Evolutionary conservation across 2,888 invertebrate genomes (phyloP).

Genomic region (Nomada fucata): DNA sequence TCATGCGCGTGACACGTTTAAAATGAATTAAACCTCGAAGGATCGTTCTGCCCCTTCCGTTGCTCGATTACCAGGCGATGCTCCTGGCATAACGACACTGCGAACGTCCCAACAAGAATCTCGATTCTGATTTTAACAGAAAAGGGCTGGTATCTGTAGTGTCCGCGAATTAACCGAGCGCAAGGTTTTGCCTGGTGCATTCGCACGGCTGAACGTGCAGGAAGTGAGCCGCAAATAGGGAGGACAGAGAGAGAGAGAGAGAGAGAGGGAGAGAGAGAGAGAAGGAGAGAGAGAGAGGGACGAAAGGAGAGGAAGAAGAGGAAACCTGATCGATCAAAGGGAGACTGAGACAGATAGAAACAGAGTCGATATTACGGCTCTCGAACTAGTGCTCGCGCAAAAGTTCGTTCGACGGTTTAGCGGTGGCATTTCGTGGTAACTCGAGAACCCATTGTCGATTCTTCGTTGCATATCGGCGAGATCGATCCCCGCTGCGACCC

Average conservation of each 20-base stretch:
- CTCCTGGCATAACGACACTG: constrained; percentile 13
- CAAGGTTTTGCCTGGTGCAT: constrained; percentile 59
- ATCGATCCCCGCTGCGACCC: constrained; percentile 51
- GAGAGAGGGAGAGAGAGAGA: background rate
- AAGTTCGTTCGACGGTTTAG: constrained; percentile 63
- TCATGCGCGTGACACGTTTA: background rate
- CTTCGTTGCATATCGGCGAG: constrained; percentile 50
- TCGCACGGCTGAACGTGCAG: constrained; percentile 66
- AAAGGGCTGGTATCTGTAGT: constrained; percentile 37
- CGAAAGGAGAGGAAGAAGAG: background rate
- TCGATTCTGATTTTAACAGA: constrained; percentile 39
- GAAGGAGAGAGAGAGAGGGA: background rate
- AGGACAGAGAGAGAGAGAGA: constrained; percentile 37
- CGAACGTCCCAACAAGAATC: constrained; percentile 26
- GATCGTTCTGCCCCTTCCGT: background rate
- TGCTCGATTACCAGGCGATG: constrained; percentile 18
- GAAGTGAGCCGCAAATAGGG: constrained; percentile 55
- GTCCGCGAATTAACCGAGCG: constrained; percentile 67
- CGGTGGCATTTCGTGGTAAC: constrained; percentile 60
- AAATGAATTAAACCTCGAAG: background rate
- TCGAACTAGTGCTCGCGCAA: constrained; percentile 62
- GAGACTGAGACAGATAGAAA: constrained; percentile 28
- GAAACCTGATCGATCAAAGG: background rate
- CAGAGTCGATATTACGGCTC: constrained; percentile 64
- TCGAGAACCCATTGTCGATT: constrained; percentile 57